Percentiles rank a stretch among this genome's conserved stretches.
Evolutionary conservation across 2,888 invertebrate genomes (phyloP).

Genomic region (Perithous albicinctus): DNA sequence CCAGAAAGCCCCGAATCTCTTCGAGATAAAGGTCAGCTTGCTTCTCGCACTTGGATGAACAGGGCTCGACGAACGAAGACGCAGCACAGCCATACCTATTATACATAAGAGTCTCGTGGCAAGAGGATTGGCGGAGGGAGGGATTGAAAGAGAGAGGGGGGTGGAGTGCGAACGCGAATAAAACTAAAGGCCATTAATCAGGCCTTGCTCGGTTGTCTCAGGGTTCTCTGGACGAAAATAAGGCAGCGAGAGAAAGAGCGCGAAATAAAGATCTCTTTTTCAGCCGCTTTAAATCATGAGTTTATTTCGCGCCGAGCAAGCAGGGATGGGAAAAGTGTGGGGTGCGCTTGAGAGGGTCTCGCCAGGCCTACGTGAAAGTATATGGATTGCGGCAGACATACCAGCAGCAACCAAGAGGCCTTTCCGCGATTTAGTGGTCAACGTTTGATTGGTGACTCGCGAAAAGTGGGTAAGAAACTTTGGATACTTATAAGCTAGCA

Average conservation of each 20-base stretch:
- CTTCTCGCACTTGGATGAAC: slow-evolving; percentile 53
- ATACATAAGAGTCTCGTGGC: slow-evolving; percentile 10
- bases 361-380: slow-evolving; percentile 6
- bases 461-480: slow-evolving; percentile 25
- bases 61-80: slow-evolving; percentile 56
- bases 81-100: slow-evolving; percentile 49
- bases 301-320: slow-evolving; percentile 76
- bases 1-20: slow-evolving; percentile 64
- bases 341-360: slow-evolving; percentile 42
- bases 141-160: slow-evolving; percentile 34
- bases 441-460: slow-evolving; percentile 47
- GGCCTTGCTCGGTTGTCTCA: slow-evolving; percentile 76
- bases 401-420: slow-evolving; percentile 24
- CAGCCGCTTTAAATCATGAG: slow-evolving; percentile 81
- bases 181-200: slow-evolving; percentile 83
- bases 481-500: not conserved
- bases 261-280: slow-evolving; percentile 80
- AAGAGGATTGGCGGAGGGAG: slow-evolving; percentile 47
- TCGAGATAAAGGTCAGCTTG: slow-evolving; percentile 79
- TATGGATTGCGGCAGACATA: slow-evolving; percentile 32
- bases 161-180: slow-evolving; percentile 74
- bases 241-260: slow-evolving; percentile 69
- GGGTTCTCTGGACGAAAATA: slow-evolving; percentile 73
- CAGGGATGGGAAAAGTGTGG: slow-evolving; percentile 50
- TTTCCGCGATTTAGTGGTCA: slow-evolving; percentile 57